A percentile compares a stretch with the other conserved stretches of the same genome.
Conservation (phyloP, 1,140 invertebrate species). For the Archegozetes longisetosus region DNA sequence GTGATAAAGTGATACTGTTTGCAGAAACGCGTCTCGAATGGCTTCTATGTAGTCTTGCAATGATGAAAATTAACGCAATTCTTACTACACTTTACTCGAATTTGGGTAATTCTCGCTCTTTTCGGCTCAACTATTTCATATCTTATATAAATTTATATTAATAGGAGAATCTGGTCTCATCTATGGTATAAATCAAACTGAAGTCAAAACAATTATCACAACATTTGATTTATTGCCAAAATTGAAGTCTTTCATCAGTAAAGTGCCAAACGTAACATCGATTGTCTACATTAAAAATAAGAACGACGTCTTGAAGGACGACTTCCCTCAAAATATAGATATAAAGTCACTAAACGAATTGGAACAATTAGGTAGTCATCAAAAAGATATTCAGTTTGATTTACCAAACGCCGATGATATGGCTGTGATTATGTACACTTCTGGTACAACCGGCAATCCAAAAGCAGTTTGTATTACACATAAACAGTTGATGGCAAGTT, state of each 20-base stretch:
- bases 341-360: constrained; percentile 17
- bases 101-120: constrained; percentile 52
- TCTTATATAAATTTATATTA: neutral
- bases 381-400: neutral
- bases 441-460: constrained; percentile 25
- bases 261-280: constrained; percentile 6
- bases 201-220: constrained; percentile 44
- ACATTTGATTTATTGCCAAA: constrained; percentile 23
- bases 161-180: constrained; percentile 80
- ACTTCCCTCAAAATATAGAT: constrained; percentile 46
- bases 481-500: constrained; percentile 35
- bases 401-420: constrained; percentile 26
- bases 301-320: constrained; percentile 30
- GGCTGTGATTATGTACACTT: constrained; percentile 24
- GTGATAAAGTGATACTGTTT: constrained; percentile 30
- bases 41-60: constrained; percentile 34
- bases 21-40: constrained; percentile 36
- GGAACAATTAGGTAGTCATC: neutral
- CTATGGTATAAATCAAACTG: constrained; percentile 90
- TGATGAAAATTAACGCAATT: constrained; percentile 30
- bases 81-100: constrained; percentile 6
- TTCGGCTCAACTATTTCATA: constrained; percentile 30
- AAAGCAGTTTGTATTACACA: constrained; percentile 24
- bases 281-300: constrained; percentile 16
- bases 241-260: constrained; percentile 4